Conservation (phyloP, 2,113 vertebrate species). For the Urocynchramus pylzowi region DNA sequence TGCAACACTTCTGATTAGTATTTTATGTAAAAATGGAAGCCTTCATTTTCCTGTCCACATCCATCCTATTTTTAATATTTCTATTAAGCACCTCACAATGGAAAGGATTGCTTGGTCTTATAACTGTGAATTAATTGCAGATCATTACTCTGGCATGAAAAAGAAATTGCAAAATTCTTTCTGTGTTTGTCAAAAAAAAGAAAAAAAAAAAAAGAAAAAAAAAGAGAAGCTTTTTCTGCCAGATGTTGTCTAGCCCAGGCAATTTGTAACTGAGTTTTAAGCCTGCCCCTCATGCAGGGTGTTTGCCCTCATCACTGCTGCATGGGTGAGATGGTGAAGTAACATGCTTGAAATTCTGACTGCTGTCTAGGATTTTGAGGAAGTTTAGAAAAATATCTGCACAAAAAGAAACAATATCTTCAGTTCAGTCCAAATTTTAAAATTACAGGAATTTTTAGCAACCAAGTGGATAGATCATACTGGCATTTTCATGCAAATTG, state of each 20-base stretch:
- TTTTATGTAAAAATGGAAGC: not conserved
- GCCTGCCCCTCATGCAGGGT: not conserved
- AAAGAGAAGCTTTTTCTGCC: not conserved
- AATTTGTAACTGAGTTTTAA: not conserved
- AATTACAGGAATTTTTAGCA: not conserved
- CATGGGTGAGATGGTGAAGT: fast-evolving
- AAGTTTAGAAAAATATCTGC: not conserved
- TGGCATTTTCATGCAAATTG: not conserved
- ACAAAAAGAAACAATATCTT: not conserved
- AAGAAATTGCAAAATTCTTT: not conserved
- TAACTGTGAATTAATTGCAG: not conserved
- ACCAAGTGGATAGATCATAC: not conserved
- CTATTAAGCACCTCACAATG: not conserved
- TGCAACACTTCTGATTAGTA: not conserved
- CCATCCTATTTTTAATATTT: not conserved
- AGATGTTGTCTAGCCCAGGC: not conserved
- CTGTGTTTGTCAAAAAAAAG: not conserved
- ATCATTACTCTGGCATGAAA: not conserved
- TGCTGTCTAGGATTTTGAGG: not conserved
- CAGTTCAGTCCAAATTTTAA: not conserved
- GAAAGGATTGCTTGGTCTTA: not conserved
- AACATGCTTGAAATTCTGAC: not conserved
- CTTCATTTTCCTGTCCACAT: not conserved
- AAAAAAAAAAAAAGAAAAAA: not conserved
- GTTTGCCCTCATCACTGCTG: not conserved